phyloP scores from a whole-genome alignment of 2,113 vertebrate genomes.

The Conger conger region DNA sequence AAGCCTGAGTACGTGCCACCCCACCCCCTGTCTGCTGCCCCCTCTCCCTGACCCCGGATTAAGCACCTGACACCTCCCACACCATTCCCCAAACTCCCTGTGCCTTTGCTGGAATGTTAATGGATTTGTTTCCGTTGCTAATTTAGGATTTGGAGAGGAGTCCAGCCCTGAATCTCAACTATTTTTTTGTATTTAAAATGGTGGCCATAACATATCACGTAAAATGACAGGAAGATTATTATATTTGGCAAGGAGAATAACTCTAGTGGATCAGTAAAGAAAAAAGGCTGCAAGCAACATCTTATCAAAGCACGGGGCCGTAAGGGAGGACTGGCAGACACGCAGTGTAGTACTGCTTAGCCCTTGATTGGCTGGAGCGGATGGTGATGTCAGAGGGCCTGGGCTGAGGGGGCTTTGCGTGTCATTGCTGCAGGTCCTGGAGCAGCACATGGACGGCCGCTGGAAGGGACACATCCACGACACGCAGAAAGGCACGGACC shows the following conservation, averaged over 20 bases:
- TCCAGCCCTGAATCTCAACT: slow-evolving; percentile 20
- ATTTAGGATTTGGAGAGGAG: slow-evolving; percentile 25
- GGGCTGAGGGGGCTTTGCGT: not conserved
- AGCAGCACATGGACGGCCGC: slow-evolving; percentile 87
- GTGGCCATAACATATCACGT: no score
- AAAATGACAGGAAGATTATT: not conserved
- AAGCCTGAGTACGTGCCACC: not conserved
- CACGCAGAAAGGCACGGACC: slow-evolving; percentile 83
- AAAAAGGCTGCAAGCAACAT: not conserved
- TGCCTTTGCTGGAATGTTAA: slow-evolving; percentile 34
- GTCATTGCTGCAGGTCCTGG: slow-evolving; percentile 77
- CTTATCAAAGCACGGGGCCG: not conserved
- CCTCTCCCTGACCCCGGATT: not conserved
- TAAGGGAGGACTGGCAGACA: not conserved
- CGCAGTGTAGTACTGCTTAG: not conserved
- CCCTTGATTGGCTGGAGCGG: not conserved
- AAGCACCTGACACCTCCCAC: not conserved
- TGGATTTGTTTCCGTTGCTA: slow-evolving; percentile 32
- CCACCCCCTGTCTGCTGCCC: not conserved
- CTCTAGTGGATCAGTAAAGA: not conserved
- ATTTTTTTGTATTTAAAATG: not conserved
- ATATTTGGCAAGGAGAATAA: not conserved
- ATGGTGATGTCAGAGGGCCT: not conserved
- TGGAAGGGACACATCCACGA: slow-evolving; percentile 97
- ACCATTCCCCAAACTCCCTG: not conserved